These are phyloP conservation scores for Diabrotica virgifera DNA, from an alignment of 1,140 invertebrate species.

Conservation along the genomic window DNA sequence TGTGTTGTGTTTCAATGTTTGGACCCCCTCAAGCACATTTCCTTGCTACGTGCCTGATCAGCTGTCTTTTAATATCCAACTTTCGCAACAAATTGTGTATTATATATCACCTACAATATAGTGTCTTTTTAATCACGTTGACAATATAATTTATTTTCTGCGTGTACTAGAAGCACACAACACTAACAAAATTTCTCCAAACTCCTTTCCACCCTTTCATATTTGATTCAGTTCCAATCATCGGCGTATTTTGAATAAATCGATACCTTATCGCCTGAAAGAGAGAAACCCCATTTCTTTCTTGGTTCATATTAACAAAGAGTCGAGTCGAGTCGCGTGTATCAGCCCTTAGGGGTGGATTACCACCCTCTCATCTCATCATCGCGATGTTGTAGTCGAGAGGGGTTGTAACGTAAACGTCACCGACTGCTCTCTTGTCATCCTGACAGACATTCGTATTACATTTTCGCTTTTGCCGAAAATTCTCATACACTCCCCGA, in stretches of 20 bases:
- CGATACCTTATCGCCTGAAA: constrained; percentile 1
- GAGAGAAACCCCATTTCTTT: constrained; percentile 6
- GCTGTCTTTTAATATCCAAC: too few relatives aligned
- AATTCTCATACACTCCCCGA: constrained; percentile 4
- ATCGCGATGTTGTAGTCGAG: constrained; percentile 20
- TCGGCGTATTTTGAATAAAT: background rate
- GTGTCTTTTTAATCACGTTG: too few relatives aligned
- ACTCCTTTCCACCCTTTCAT: too few relatives aligned
- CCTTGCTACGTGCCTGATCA: too few relatives aligned
- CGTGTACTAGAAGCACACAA: too few relatives aligned
- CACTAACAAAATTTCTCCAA: too few relatives aligned
- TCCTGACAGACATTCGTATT: constrained; percentile 17
- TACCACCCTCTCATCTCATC: constrained; percentile 32
- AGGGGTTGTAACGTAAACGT: constrained; percentile 13
- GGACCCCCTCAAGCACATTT: too few relatives aligned
- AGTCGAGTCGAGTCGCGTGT: constrained; percentile 10
- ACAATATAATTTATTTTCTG: too few relatives aligned
- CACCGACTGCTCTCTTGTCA: constrained; percentile 8
- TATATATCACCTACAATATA: too few relatives aligned
- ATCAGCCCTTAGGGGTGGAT: constrained; percentile 26
- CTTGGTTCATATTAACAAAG: constrained; percentile 18
- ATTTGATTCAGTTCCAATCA: background rate
- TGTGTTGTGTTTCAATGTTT: too few relatives aligned
- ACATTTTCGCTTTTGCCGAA: constrained; percentile 8
- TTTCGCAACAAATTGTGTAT: too few relatives aligned